Conservation (phyloP, 92 coral and sea anemone genomes). For the Bergia puertoricense region DNA sequence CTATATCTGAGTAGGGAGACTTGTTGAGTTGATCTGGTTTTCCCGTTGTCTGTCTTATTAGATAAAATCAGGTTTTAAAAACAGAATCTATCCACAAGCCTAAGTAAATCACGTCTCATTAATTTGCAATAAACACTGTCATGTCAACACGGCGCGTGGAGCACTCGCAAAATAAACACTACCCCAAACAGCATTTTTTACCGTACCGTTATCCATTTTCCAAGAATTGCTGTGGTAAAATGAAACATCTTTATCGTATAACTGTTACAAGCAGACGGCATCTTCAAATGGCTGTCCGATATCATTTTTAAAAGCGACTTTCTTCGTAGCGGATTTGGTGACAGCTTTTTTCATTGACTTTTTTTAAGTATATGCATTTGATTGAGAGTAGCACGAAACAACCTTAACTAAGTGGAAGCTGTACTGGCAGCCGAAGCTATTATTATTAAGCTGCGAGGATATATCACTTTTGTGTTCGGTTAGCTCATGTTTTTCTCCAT, state of each 20-base stretch:
- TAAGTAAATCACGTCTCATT: background rate
- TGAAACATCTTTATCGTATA: background rate
- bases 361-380: background rate
- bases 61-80: background rate
- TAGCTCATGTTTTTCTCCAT: background rate
- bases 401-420: too few relatives aligned
- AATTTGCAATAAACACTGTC: constrained; percentile 22
- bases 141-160: background rate
- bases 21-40: background rate
- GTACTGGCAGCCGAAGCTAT: too few relatives aligned
- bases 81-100: background rate
- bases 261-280: too few relatives aligned
- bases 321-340: too few relatives aligned
- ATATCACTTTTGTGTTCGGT: background rate
- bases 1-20: too few relatives aligned
- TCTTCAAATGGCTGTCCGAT: too few relatives aligned
- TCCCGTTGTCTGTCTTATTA: background rate
- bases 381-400: background rate
- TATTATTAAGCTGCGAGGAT: background rate
- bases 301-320: too few relatives aligned
- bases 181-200: background rate
- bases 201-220: background rate
- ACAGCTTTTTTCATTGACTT: too few relatives aligned
- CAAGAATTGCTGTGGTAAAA: background rate
- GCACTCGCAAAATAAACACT: constrained; percentile 2